Base-by-base conservation (phyloP, 1,140 invertebrate species). In the Drosophila triauraria region DNA sequence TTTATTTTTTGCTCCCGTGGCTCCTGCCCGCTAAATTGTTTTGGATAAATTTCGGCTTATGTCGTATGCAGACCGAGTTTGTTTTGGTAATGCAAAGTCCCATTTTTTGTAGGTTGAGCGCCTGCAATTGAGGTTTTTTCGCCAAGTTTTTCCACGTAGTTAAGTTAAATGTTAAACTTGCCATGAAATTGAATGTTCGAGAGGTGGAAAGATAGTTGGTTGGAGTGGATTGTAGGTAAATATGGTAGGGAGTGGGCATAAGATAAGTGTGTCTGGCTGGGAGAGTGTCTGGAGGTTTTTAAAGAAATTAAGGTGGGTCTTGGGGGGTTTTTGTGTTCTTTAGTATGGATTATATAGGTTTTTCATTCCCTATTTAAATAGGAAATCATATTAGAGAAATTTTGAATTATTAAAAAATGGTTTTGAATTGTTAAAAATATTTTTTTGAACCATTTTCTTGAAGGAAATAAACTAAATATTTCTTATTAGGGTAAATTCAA, bases 111-210 rank as follows among this genome's bases (percentile, higher is more conserved):
- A 25, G 27, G 30, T 35, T 75, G 38, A 75, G 72, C 76, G 72
- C 58, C 85, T 88, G 84, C 80, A 90, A 90, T 88, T 88, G 84
- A 88, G 77, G 70, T 68, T 86, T 82, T 62, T 57, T 50, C 10
- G 46, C 46, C n/a, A 68, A 68, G 17, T 50, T 70, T 63, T 69
- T 62, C 27, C 59, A 63, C 59, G 69, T 71, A 57, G 23, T 58
- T 78, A 59, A 51, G 46, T 60, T 85, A 64, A 51, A 58, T 88
- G 84, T 59, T 84, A 78, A 88, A 88, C 84, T 78, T 90, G 84
- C 72, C 84, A 84, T 88, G 80, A 88, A 88, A 88, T 88, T 84
- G 84, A 78, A 86, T 69, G 71, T 71, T 76, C 67, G 61, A 62
- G 23, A 63, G 62, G 77, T 80, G 75, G 44, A 85, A 85, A 80